Conservation (phyloP, 2,888 invertebrate genomes). For the Tanypteryx hageni region DNA sequence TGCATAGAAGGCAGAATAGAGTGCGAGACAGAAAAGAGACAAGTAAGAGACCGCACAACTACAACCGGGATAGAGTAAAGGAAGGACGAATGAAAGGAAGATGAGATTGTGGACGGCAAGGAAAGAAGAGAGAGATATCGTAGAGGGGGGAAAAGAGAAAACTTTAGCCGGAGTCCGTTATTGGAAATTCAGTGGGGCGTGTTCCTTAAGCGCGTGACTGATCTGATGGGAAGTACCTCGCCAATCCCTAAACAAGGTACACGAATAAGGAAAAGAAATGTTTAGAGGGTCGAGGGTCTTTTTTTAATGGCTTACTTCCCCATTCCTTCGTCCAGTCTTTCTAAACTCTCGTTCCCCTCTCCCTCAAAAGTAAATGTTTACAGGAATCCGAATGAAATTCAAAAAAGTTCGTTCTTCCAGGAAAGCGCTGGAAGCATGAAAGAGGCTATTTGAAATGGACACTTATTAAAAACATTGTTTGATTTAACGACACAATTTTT, state of each 20-base stretch:
- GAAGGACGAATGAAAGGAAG: background rate
- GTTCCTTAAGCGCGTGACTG: slow-evolving; percentile 52
- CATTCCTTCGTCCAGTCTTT: background rate
- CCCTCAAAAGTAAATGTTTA: background rate
- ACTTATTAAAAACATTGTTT: no score
- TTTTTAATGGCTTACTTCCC: slow-evolving; percentile 16
- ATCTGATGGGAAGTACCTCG: slow-evolving; percentile 48
- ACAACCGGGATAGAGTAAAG: background rate
- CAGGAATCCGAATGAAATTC: no score
- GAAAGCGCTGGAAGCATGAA: no score
- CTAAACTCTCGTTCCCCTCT: background rate
- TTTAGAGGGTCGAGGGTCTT: background rate
- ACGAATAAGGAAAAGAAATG: slow-evolving; percentile 35
- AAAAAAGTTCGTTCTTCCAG: no score
- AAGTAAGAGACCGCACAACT: background rate
- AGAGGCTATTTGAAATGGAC: no score
- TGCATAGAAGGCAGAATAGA: no score
- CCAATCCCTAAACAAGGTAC: slow-evolving; percentile 38
- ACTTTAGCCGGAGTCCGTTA: slow-evolving; percentile 27
- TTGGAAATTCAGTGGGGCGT: slow-evolving; percentile 51
- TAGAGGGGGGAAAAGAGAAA: background rate
- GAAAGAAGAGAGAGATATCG: slow-evolving; percentile 20
- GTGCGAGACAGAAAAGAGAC: no score
- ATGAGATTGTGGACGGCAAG: background rate
- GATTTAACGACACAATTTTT: no score